These are phyloP conservation scores for Drosophila littoralis DNA, from an alignment of 1,140 invertebrate genomes.

Conservation along the genomic window DNA sequence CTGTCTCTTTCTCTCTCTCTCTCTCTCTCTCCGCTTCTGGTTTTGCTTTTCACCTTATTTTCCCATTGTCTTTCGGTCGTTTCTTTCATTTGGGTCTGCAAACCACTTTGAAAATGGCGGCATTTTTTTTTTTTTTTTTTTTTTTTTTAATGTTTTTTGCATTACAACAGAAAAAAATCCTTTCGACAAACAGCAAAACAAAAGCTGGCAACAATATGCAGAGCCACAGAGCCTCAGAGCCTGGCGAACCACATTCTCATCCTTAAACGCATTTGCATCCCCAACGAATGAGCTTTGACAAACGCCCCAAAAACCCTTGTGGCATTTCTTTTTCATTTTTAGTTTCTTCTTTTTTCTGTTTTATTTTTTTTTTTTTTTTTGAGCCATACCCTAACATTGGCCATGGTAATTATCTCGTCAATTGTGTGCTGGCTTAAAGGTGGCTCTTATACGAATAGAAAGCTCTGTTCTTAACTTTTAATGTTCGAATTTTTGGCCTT, in stretches of 20 bases:
- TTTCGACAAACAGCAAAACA: slow-evolving; percentile 74
- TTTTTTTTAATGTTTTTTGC: slow-evolving; percentile 35
- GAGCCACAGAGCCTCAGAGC: slow-evolving; percentile 27
- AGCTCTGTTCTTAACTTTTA: too few relatives aligned
- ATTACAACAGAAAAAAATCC: slow-evolving; percentile 59
- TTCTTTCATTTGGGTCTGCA: slow-evolving; percentile 29
- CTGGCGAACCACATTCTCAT: slow-evolving; percentile 1
- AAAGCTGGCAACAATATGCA: slow-evolving; percentile 61
- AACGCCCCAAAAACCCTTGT: slow-evolving; percentile 47
- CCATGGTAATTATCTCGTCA: neutral
- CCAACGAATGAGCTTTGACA: slow-evolving; percentile 57
- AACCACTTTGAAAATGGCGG: slow-evolving; percentile 69
- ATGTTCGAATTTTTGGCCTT: too few relatives aligned
- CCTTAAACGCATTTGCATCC: slow-evolving; percentile 36
- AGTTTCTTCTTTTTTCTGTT: too few relatives aligned
- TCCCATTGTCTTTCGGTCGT: slow-evolving; percentile 37
- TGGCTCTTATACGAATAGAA: too few relatives aligned
- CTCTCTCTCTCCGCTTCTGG: neutral
- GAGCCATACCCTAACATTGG: slow-evolving; percentile 4
- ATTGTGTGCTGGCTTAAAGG: neutral
- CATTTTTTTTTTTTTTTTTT: slow-evolving; percentile 10
- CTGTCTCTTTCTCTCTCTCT: neutral
- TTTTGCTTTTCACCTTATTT: slow-evolving; percentile 33
- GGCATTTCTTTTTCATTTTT: neutral
- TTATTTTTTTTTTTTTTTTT: neutral